A percentile compares a stretch with the other conserved stretches of the same genome.
Conservation (phyloP, 2,888 invertebrate species). For the Nycteola revayana region DNA sequence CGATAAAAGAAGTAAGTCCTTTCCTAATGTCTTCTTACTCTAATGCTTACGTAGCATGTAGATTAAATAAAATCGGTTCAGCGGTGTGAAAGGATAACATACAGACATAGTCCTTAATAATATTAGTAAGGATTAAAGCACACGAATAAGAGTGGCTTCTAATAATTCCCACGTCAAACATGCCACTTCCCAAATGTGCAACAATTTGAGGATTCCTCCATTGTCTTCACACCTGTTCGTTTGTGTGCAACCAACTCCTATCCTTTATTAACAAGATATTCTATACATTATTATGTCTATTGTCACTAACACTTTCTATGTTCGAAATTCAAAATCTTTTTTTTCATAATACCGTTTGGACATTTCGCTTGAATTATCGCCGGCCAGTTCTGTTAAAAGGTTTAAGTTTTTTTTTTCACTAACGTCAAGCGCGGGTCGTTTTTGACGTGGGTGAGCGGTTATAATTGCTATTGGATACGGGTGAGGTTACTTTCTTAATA, state of each 20-base stretch:
- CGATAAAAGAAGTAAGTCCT: too few relatives aligned
- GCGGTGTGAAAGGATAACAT: too few relatives aligned
- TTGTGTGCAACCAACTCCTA: conserved; percentile 38
- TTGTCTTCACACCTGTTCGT: conserved; percentile 24
- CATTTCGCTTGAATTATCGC: conserved; percentile 81
- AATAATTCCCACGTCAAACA: too few relatives aligned
- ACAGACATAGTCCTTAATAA: too few relatives aligned
- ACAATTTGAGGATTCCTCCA: neutral
- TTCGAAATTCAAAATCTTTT: conserved; percentile 61
- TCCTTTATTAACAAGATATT: conserved; percentile 81
- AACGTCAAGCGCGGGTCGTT: conserved; percentile 66
- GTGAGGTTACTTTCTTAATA: conserved; percentile 14
- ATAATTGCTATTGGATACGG: conserved; percentile 63
- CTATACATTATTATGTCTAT: conserved; percentile 80
- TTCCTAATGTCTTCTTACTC: too few relatives aligned
- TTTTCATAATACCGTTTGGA: conserved; percentile 69
- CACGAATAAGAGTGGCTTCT: too few relatives aligned
- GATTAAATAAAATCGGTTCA: too few relatives aligned
- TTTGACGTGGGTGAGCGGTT: conserved; percentile 80
- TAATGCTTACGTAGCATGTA: too few relatives aligned
- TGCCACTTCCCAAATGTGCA: conserved; percentile 1
- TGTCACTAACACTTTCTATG: conserved; percentile 81
- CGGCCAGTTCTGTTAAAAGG: conserved; percentile 78
- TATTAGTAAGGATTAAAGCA: too few relatives aligned
- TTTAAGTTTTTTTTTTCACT: conserved; percentile 70